Base-by-base conservation (phyloP, 2,888 invertebrate genomes). In the Zygaena filipendulae region DNA sequence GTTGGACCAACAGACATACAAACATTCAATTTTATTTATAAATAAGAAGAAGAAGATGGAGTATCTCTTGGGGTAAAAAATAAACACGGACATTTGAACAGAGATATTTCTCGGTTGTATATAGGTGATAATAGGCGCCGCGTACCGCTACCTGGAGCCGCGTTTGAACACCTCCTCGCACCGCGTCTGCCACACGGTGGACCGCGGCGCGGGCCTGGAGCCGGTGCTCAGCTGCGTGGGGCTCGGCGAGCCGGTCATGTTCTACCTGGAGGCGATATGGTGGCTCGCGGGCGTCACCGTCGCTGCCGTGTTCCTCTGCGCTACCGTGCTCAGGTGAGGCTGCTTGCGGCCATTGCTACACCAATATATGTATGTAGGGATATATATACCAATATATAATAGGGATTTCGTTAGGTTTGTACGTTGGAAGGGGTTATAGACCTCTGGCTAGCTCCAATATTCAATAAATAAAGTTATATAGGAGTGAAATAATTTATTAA, bases 231-330 rank as follows among this genome's bases (percentile, higher is more conserved):
- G 88, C 49, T 94, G 93, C 57, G 87, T 87, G 45, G 92, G 91
- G 0, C 54, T 89, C 1, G 89, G 88, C 0, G 90, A 92, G 41
- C 90, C 91, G 0, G 83, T 90, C 32, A 86, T 90, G 56, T 95
- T 95, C 67, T 95, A 95, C 54, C 67, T 93, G 29, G 87, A 89
- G 46, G 81, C 84, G 3, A 87, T 91, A 1, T 94, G 93, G 87
- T 54, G 83, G 13, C 69, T 88, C 25, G 88, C 92, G 3, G 88
- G 89, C 0, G 54, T 88, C n/a, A 88, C 91, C 5, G 83, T 86
- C 0, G 71, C 84, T 1, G 77, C 85, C 1, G 48, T 91, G 3
- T 91, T 91, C 48, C 53, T 88, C 3, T 86, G 86, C 47, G 88
- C 87, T 1, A 69, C 83, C 1, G 80, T 84, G 25, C 58, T 91